These are phyloP conservation scores for Cossypha dichroa DNA, from an alignment of 2,797 vertebrate species.

Conservation along the genomic window DNA sequence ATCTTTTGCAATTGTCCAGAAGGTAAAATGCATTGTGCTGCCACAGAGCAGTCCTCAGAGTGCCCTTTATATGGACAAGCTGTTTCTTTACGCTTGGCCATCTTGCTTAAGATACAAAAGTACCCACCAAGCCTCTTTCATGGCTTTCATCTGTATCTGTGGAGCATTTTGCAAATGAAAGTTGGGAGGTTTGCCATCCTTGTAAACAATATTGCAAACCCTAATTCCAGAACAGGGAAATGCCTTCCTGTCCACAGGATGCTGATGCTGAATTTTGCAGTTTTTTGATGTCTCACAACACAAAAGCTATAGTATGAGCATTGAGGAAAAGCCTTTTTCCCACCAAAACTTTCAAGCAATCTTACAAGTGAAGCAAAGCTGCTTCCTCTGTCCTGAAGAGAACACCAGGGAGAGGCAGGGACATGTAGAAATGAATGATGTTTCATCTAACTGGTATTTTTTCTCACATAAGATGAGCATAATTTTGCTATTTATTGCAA, in stretches of 20 bases:
- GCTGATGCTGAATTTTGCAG: too few relatives aligned
- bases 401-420: background rate
- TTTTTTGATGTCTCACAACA: background rate
- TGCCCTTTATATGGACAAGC: background rate
- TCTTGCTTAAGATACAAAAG: background rate
- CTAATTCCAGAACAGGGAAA: background rate
- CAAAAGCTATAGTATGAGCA: background rate
- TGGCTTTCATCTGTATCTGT: background rate
- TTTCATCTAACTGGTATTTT: background rate
- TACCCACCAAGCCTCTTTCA: background rate
- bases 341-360: background rate
- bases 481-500: background rate
- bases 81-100: background rate
- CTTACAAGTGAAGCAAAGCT: background rate
- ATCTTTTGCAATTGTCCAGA: background rate
- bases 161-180: background rate
- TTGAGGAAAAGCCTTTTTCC: background rate
- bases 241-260: background rate
- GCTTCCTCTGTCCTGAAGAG: background rate
- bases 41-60: background rate
- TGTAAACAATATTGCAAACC: background rate
- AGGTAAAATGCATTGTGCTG: slow-evolving; percentile 6
- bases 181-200: background rate
- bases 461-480: background rate
- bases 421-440: background rate